These are phyloP conservation scores for Aphodius granarius DNA, from an alignment of 2,888 invertebrate species.

Conservation along the genomic window DNA sequence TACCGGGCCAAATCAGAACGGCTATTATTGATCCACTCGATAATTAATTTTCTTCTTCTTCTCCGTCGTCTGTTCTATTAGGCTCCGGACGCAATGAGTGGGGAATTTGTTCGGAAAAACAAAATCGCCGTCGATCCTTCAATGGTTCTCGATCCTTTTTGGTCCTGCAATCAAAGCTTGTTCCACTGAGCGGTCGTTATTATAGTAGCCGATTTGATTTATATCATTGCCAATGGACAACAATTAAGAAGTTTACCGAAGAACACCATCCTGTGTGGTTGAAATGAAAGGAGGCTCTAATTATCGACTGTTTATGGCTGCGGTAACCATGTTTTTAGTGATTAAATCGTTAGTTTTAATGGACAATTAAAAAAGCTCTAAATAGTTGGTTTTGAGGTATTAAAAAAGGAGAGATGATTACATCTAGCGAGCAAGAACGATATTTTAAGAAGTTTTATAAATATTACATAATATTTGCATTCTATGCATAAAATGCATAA, in stretches of 20 bases:
- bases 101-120: neutral
- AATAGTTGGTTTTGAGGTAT: no score
- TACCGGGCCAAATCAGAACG: neutral
- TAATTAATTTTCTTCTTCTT: neutral
- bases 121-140: neutral
- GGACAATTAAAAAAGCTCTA: no score
- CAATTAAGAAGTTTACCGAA: neutral
- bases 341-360: neutral
- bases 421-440: no score
- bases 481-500: no score
- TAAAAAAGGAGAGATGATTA: no score
- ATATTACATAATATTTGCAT: no score
- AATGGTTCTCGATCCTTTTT: neutral
- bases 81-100: neutral
- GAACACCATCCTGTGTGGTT: neutral
- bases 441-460: no score
- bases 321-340: neutral
- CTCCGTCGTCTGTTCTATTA: neutral
- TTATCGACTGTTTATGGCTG: neutral
- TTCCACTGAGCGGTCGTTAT: neutral
- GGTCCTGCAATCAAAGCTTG: neutral
- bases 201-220: neutral
- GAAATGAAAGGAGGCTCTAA: no score
- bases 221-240: neutral
- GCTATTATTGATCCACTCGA: neutral